Base-by-base conservation (phyloP, 1,140 invertebrate genomes). In the Lerema accius region DNA sequence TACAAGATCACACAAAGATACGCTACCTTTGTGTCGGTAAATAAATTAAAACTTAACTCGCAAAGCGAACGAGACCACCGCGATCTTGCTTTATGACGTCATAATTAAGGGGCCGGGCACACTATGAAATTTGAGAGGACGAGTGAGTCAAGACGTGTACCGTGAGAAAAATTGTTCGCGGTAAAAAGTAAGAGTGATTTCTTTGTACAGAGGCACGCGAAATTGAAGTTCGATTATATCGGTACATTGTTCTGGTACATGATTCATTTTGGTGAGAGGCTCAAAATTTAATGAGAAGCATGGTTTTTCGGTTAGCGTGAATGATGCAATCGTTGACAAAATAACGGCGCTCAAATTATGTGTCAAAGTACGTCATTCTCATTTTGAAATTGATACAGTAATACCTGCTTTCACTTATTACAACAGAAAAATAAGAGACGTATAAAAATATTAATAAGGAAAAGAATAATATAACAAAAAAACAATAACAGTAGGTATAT, bases 151-250 rank as follows among this genome's bases (percentile, higher is more conserved):
- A 69, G 70, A 67, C 17, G 32, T 46, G 40, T 15, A 37, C 50
- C 73, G 80, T 84, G 80, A 82, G 78, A 85, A 82, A 53, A 76
- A 86, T 67, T 46, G 65, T 68, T 66, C 63, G 62, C 58, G 76
- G 68, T 74, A 83, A 84, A 82, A 87, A 85, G 86, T 86, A 87
- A 87, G 80, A 87, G 84, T 80, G 65, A 73, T 84, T 81, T 86
- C 85, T 86, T 86, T 81, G 73, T 84, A 82, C 75, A 78, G 73
- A 67, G 77, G 76, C 78, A 76, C 69, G 75, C 69, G 49, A 82
- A 83, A 86, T 82, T 82, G 76, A 79, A 73, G 72, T 74, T 76
- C 79, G 78, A 80, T 83, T 80, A 17, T 13, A 87, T 82, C 70
- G 65, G 70, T 76, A 59, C 71, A 72, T 78, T 79, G 74, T 83